Conservation (phyloP, 2,888 invertebrate species). For the Tribolium freemani region DNA sequence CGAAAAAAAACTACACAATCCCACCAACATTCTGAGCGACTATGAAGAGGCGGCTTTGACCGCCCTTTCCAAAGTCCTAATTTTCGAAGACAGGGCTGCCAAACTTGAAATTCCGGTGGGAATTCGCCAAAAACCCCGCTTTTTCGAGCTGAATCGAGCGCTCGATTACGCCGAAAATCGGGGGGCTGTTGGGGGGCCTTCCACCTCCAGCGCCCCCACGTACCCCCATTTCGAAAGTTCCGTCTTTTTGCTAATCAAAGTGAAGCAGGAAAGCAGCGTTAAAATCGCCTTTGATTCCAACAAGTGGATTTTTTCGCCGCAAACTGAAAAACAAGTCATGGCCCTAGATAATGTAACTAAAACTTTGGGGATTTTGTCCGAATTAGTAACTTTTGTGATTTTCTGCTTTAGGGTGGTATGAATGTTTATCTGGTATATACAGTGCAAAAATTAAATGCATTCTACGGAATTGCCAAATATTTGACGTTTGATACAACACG, state of each 20-base stretch:
- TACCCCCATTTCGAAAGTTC: constrained; percentile 55
- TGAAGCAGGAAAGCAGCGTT: constrained; percentile 71
- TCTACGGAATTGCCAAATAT: constrained; percentile 54
- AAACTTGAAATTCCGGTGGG: constrained; percentile 80
- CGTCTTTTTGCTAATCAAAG: constrained; percentile 75
- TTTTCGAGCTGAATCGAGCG: constrained; percentile 66
- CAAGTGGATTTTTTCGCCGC: constrained; percentile 74
- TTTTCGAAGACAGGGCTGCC: constrained; percentile 79
- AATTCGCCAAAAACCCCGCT: constrained; percentile 82
- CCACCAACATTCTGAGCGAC: constrained; percentile 70
- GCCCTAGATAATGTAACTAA: constrained; percentile 71
- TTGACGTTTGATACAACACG: constrained; percentile 19
- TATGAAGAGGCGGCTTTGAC: constrained; percentile 57
- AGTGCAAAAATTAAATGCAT: constrained; percentile 66
- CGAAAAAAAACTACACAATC: constrained; percentile 72
- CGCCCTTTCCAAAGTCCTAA: constrained; percentile 77
- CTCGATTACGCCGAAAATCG: not conserved
- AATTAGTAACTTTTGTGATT: constrained; percentile 12
- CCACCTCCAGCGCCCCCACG: not conserved
- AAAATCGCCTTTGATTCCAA: constrained; percentile 72
- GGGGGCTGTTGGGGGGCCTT: not conserved
- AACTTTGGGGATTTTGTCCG: constrained; percentile 3
- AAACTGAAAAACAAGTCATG: constrained; percentile 75
- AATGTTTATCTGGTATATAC: constrained; percentile 70
- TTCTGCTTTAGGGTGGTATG: constrained; percentile 65